A percentile compares a stretch with the other conserved stretches of the same genome.
Conservation (phyloP, 2,113 vertebrate species). For the Callaeas wilsoni region DNA sequence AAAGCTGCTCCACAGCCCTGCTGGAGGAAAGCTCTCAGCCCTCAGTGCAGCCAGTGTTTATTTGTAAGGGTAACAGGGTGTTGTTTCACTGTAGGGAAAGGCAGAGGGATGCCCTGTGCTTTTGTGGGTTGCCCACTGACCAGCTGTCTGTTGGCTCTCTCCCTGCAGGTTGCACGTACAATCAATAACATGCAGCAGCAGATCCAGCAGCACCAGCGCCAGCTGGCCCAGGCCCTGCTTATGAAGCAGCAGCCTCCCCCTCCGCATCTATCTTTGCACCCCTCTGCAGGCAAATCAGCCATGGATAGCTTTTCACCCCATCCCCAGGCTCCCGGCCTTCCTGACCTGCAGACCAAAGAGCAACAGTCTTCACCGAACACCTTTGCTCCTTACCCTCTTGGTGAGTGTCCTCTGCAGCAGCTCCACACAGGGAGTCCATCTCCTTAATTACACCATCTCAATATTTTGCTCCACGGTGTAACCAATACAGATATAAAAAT, state of each 20-base stretch:
- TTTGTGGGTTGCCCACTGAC: accelerated
- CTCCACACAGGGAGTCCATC: not conserved
- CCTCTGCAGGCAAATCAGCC: conserved; percentile 88
- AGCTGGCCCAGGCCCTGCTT: conserved; percentile 98
- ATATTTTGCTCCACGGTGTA: not conserved
- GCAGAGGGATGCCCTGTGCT: not conserved
- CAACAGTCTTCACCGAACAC: conserved; percentile 89
- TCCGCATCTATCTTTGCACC: conserved; percentile 89
- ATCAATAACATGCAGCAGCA: conserved; percentile 99
- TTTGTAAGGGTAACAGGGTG: not conserved
- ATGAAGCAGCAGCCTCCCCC: conserved; percentile 93
- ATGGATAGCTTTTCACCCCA: conserved; percentile 90
- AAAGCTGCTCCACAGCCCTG: not conserved
- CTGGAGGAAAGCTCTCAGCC: not conserved
- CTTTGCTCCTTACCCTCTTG: conserved; percentile 91
- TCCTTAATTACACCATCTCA: not conserved
- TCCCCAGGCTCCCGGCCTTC: conserved; percentile 85
- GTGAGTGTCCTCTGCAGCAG: conserved; percentile 70
- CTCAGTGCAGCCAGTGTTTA: not conserved
- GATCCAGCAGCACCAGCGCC: conserved; percentile 99
- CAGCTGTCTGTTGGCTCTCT: not conserved
- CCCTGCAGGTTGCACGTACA: conserved; percentile 94
- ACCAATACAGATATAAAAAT: not conserved
- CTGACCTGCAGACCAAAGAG: conserved; percentile 99
- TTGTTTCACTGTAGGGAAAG: not conserved